These are phyloP conservation scores for Phylloscopus trochilus DNA, from an alignment of 2,113 vertebrate genomes.

Conservation along the genomic window DNA sequence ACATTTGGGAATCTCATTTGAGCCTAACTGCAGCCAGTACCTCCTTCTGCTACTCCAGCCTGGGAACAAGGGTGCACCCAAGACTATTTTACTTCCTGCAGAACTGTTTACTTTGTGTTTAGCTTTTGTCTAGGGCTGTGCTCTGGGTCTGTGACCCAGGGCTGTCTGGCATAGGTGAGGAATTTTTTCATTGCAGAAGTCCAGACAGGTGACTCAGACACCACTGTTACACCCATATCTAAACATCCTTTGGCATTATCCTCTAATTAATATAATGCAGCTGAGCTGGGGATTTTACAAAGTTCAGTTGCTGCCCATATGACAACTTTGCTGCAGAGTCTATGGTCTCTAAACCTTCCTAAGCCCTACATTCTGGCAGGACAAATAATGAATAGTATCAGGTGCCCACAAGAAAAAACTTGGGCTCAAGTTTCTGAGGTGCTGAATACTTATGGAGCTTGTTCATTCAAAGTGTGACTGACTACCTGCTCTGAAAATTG, in stretches of 20 bases:
- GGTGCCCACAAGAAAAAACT: neutral
- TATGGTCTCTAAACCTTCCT: neutral
- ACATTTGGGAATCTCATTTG: neutral
- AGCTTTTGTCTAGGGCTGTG: neutral
- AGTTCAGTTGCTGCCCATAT: neutral
- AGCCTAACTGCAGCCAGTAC: neutral
- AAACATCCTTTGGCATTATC: neutral
- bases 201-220: neutral
- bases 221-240: neutral
- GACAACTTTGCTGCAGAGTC: neutral
- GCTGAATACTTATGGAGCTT: neutral
- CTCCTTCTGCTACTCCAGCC: neutral
- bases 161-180: neutral
- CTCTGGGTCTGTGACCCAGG: neutral
- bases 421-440: neutral
- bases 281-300: neutral
- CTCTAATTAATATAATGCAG: neutral
- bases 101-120: neutral
- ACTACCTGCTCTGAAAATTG: neutral
- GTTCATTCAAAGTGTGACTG: neutral
- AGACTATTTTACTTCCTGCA: neutral
- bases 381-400: neutral
- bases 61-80: neutral
- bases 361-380: neutral
- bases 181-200: neutral